Base-by-base conservation (phyloP, 2,888 invertebrate genomes). In the Lasioglossum leucozonium region DNA sequence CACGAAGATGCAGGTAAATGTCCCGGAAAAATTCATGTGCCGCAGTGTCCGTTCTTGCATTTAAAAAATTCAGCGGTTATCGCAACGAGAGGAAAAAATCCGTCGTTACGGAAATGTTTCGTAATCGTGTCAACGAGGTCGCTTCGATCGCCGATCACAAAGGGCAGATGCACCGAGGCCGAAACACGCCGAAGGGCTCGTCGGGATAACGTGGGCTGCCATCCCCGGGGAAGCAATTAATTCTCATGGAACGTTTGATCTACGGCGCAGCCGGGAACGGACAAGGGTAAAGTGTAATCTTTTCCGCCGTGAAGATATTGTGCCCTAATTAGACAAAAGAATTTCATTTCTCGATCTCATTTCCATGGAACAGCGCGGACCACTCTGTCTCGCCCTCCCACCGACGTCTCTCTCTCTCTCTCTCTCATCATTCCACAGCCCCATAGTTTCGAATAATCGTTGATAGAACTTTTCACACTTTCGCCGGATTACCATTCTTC, bases 401-500 rank as follows among this genome's bases (percentile, higher is more conserved):
- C n/a, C 55, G 0, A n/a, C 55, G 55, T 26, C 10, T 26, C 11
- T 58, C 58, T 13, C n/a, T n/a, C n/a, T n/a, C n/a, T n/a, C n/a
- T n/a, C n/a, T n/a, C n/a, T n/a, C n/a, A n/a, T n/a, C n/a, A n/a
- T 58, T 13, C 26, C 4, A 26, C n/a, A n/a, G 26, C 26, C 58
- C 26, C 11, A 4, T 26, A 26, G 58, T 58, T 77, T 86, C 86
- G 91, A 86, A 89, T 88, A 91, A 90, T 90, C 88, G 89, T 88
- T 91, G 85, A 79, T 72, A 71, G 81, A 91, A 91, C 88, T 90
- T 89, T 87, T 91, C 88, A 86, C 90, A 87, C 91, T 91, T 89
- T 44, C 82, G 71, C 82, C 79, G 82, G 85, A 90, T 91, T 91
- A 90, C 84, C 90, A 89, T 91, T 91, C 81, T 82, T 81, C 77